A percentile compares a stretch with the other conserved stretches of the same genome.
Conservation (phyloP, 1,140 invertebrate species). For the Schlechtendalia chinensis region DNA sequence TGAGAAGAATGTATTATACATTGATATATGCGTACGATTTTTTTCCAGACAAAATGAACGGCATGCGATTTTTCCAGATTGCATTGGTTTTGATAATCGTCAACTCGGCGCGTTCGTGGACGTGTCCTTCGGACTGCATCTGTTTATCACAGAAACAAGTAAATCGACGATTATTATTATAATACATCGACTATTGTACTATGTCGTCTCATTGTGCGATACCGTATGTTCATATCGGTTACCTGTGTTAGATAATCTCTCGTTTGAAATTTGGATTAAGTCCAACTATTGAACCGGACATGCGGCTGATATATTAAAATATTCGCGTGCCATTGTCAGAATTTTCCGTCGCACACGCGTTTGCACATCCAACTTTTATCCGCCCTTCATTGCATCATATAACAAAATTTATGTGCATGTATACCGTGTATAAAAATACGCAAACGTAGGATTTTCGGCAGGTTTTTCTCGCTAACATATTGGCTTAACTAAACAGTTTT, state of each 20-base stretch:
- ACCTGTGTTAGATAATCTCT: background rate
- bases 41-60: slow-evolving; percentile 38
- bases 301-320: slow-evolving; percentile 41
- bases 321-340: slow-evolving; percentile 17
- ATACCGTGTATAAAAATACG: background rate
- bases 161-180: slow-evolving; percentile 54
- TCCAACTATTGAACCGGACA: slow-evolving; percentile 48
- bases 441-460: background rate
- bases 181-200: background rate
- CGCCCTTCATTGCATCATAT: background rate
- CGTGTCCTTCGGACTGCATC: slow-evolving; percentile 73
- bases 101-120: slow-evolving; percentile 22
- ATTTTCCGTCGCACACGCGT: background rate
- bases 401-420: background rate
- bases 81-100: slow-evolving; percentile 11
- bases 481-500: no score
- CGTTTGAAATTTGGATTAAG: slow-evolving; percentile 49
- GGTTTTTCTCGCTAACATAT: background rate
- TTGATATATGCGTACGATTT: background rate
- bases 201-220: background rate
- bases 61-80: slow-evolving; percentile 24
- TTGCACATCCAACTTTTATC: background rate
- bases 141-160: slow-evolving; percentile 79
- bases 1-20: no score
- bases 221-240: background rate